Base-by-base conservation (phyloP, 2,113 vertebrate genomes). In the Azemiops feae region DNA sequence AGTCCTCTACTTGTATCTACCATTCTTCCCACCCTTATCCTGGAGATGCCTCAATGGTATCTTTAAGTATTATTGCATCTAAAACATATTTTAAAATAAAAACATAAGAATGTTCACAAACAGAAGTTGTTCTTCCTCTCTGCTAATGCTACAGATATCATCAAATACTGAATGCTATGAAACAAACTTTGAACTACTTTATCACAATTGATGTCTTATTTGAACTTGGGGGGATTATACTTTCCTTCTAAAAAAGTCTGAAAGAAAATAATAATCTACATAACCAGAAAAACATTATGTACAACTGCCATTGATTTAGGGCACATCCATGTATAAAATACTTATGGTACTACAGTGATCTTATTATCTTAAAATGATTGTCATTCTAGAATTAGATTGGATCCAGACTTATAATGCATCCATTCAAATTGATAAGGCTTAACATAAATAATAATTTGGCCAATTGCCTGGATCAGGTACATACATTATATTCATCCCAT, bases 311-410 rank as follows among this genome's bases (percentile, higher is more conserved):
- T 3, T 45, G 22, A 85, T 86, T 54, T 27, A 85, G 30, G 30
- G 53, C 23, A 16, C 27, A 25, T 53, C 2, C 64, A 39, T 54
- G 27, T 88, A 45, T 64, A 64, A 74, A 23, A 92, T 64, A 0
- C 91, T 88, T 0, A 0, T 55, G 90, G 34, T 58, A 89, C 91
- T 85, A 94, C 96, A 93, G 57, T 93, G 87, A 53, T 14, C 53
- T 53, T 53, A 53, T 14, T 53, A 53, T 50, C 8, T 53, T 53
- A 53, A 53, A 53, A 53, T 14, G 53, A 53, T 53, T 53, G 12
- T 3, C 53, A 53, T 53, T 53, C 53, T 53, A 53, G 53, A 53
- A 53, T 16, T 53, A 16, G 14, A 53, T 16, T 53, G 53, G 53
- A 12, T 27, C 58, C 58, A 60, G 16, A 60, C 74, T 22, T 85